Evolutionary conservation across 2,113 vertebrate species (phyloP), one percentile per base, ranked within the genome.

Genomic region (Nibea albiflora): DNA sequence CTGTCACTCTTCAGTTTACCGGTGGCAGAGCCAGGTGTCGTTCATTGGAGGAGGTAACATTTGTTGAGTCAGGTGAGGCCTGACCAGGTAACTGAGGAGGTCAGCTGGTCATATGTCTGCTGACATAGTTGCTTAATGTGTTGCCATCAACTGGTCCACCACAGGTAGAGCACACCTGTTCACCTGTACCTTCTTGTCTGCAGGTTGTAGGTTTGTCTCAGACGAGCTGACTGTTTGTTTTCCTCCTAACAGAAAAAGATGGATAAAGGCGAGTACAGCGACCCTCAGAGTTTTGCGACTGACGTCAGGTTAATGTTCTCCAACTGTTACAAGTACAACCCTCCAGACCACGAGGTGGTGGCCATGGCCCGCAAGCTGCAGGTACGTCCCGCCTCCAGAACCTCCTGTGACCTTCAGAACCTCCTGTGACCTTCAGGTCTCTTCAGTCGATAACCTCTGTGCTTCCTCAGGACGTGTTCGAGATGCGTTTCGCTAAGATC

Each of bases 301-400:
- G 98, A 99, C 61, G 95, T 99, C 90, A 97, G 98, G 94, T 95
- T 99, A 95, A 99, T 99, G 98, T 99, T 99, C 94, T 99, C 98
- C 73, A 99, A 99, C 92, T 99, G 98, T 76, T 99, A 99, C 94
- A 99, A 99, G 90, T 99, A 99, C 95, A 99, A 99, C 69, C 98
- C 98, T 31, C 98, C 98, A 0, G 98, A 99, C 91, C 98, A 99
- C 0, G 98, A 99, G 84, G 98, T 99, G 86, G 98, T 99, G 66
- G 98, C 98, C 47, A 99, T 99, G 98, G 98, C 98, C 79, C 93
- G 98, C 88, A 99, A 99, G 89, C 96, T 99, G 26, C 98, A 99
- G 98, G 98, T 99, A 96, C 67, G 68, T 26, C 5, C 0, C 10
- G 2, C 9, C 46, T 22, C 1, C 26, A 20, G 26, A 20, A 11